Evolutionary conservation across 1,140 invertebrate species (phyloP).

Genomic region (Harlomillsia oculata): DNA sequence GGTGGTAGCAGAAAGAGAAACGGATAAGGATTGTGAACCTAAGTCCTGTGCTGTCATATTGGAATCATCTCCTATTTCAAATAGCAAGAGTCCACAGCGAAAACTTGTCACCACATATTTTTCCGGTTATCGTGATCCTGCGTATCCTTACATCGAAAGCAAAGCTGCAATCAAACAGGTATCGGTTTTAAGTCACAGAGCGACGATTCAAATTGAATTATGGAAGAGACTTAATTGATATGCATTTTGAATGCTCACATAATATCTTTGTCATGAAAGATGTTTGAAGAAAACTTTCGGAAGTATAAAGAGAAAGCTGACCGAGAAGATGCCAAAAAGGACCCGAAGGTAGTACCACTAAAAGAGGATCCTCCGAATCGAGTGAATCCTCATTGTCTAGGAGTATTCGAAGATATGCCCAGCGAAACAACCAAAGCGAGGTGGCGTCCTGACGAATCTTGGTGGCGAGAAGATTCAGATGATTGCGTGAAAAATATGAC

Average conservation of each 20-base stretch:
- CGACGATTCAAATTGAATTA: no score
- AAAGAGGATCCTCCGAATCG: neutral
- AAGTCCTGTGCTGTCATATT: constrained; percentile 17
- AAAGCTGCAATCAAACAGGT: constrained; percentile 1
- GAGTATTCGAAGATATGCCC: neutral
- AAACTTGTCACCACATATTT: constrained; percentile 23
- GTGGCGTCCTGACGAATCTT: constrained; percentile 21
- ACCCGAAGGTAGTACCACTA: constrained; percentile 16
- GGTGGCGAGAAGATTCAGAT: constrained; percentile 18
- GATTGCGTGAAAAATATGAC: constrained; percentile 25
- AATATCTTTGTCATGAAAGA: neutral
- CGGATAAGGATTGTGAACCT: constrained; percentile 19
- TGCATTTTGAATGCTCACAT: neutral
- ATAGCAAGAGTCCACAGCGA: neutral
- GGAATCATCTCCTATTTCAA: neutral
- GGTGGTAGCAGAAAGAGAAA: constrained; percentile 9
- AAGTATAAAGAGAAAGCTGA: constrained; percentile 28
- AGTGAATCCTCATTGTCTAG: constrained; percentile 12
- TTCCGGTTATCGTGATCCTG: constrained; percentile 23
- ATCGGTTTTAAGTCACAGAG: no score
- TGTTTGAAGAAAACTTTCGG: constrained; percentile 4
- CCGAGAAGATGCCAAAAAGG: constrained; percentile 24
- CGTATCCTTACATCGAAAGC: constrained; percentile 26
- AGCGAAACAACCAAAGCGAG: no score
- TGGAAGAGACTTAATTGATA: no score